Evolutionary conservation across 1,140 invertebrate species (phyloP).

Genomic region (Drosophila guanche): DNA sequence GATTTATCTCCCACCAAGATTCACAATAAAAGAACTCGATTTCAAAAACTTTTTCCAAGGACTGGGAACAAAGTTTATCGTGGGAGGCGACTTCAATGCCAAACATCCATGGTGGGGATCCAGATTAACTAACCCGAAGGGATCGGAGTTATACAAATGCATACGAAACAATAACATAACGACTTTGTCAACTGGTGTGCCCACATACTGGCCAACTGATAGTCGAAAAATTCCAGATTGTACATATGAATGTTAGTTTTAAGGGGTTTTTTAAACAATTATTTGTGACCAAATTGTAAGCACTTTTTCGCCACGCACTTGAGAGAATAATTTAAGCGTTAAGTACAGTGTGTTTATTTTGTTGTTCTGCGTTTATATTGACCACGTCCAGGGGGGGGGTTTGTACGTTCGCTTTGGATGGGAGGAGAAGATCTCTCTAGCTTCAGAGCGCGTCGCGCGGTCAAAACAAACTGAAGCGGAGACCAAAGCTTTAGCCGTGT

Average conservation of each 20-base stretch:
- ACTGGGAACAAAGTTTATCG: too few relatives aligned
- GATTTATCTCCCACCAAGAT: too few relatives aligned
- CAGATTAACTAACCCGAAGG: too few relatives aligned
- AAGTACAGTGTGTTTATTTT: slow-evolving; percentile 5
- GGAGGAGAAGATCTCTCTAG: slow-evolving; percentile 5
- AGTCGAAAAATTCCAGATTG: too few relatives aligned
- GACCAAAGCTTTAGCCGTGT: slow-evolving; percentile 23
- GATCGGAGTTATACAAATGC: too few relatives aligned
- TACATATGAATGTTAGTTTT: slow-evolving; percentile 7
- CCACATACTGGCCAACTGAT: too few relatives aligned
- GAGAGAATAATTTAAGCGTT: not conserved
- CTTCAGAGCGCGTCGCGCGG: slow-evolving; percentile 52
- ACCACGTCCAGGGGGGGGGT: slow-evolving; percentile 14
- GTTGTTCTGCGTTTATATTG: slow-evolving; percentile 5
- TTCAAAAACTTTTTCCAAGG: too few relatives aligned
- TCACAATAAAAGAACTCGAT: too few relatives aligned
- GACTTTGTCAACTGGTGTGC: too few relatives aligned
- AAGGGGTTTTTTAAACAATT: slow-evolving; percentile 34
- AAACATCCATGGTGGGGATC: too few relatives aligned
- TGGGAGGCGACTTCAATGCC: too few relatives aligned
- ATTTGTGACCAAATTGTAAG: slow-evolving; percentile 23
- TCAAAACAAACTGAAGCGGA: slow-evolving; percentile 70
- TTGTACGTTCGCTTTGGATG: slow-evolving; percentile 24
- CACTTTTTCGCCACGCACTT: slow-evolving; percentile 7
- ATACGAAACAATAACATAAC: too few relatives aligned